Conservation (phyloP, 92 coral and sea anemone genomes). For the Pocillopora meandrina region DNA sequence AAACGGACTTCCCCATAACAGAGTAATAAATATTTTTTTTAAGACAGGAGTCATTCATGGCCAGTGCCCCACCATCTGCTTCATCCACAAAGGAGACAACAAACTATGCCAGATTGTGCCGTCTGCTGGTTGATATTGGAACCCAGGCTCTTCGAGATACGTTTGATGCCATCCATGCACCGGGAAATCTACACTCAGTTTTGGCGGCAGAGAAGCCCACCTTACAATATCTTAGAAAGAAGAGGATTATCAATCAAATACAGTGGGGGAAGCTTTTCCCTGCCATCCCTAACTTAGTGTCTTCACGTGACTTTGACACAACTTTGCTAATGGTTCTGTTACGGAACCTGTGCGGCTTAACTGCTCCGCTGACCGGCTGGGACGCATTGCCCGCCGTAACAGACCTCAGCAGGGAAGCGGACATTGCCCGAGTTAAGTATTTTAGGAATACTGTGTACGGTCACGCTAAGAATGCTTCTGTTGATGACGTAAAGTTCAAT, state of each 20-base stretch:
- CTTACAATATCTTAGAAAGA: background rate
- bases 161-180: background rate
- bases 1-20: too few relatives aligned
- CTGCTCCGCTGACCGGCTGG: conserved; percentile 50
- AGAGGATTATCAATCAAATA: background rate
- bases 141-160: conserved; percentile 2
- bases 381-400: conserved; percentile 33
- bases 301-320: background rate
- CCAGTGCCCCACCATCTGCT: too few relatives aligned
- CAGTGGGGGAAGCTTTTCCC: background rate
- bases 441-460: conserved; percentile 45
- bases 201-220: background rate
- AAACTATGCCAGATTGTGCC: conserved; percentile 4
- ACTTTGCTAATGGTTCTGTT: background rate
- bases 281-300: background rate
- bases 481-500: conserved; percentile 38
- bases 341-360: background rate
- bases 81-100: background rate
- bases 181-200: conserved; percentile 1
- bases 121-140: conserved; percentile 12
- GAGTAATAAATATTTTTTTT: too few relatives aligned
- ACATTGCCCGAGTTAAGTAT: conserved; percentile 46
- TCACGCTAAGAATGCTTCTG: conserved; percentile 28
- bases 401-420: conserved; percentile 36
- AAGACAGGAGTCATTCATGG: too few relatives aligned